Conservation (phyloP, 2,888 invertebrate species). For the Empis livida region DNA sequence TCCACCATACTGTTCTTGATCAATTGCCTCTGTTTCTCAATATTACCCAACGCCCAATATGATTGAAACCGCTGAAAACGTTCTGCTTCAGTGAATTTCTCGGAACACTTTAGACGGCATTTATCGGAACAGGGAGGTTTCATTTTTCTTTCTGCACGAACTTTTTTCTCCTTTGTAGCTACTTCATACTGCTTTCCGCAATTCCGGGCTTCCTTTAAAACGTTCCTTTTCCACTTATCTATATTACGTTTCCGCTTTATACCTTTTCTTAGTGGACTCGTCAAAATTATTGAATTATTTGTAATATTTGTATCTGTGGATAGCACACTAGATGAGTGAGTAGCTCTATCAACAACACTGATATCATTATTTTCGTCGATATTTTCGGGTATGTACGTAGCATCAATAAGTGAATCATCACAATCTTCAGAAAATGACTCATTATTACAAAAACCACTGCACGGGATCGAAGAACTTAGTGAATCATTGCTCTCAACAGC, state of each 20-base stretch:
- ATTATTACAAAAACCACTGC: too few relatives aligned
- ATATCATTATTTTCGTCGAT: neutral
- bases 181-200: conserved; percentile 1
- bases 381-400: neutral
- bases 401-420: neutral
- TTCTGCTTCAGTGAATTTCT: neutral
- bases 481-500: too few relatives aligned
- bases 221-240: conserved; percentile 4
- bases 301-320: neutral
- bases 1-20: too few relatives aligned
- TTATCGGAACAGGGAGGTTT: conserved; percentile 2
- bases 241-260: conserved; percentile 1
- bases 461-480: too few relatives aligned
- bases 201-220: conserved; percentile 3
- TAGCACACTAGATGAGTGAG: neutral
- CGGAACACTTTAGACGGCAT: conserved; percentile 2
- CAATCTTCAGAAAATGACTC: neutral
- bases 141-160: conserved; percentile 1
- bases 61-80: too few relatives aligned
- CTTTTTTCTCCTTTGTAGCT: neutral
- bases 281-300: neutral
- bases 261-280: neutral
- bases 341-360: neutral
- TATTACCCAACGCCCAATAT: too few relatives aligned
- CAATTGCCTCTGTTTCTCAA: too few relatives aligned